These are phyloP conservation scores for Eupithecia vulgata DNA, from an alignment of 2,888 invertebrate genomes.

Conservation along the genomic window DNA sequence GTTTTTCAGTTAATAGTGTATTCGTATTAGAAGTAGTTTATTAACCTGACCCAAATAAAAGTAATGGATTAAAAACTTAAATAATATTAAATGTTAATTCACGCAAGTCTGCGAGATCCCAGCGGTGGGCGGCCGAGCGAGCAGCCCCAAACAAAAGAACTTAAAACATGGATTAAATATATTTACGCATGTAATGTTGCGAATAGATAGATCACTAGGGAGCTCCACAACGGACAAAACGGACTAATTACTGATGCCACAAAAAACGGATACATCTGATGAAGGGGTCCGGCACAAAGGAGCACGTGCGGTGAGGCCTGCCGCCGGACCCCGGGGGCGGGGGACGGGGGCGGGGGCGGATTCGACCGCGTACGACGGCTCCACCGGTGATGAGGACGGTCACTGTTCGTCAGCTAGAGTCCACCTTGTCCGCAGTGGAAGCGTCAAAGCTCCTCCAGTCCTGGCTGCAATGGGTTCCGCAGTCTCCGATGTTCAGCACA, in stretches of 20 bases:
- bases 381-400: too few species aligned
- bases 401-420: too few species aligned
- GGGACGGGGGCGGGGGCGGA: too few species aligned
- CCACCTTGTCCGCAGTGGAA: too few species aligned
- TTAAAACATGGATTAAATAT: not conserved
- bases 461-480: not conserved
- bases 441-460: not conserved
- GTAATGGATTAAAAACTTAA: too few species aligned
- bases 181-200: slow-evolving; percentile 15
- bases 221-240: slow-evolving; percentile 3
- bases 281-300: slow-evolving; percentile 8
- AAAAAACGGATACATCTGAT: slow-evolving; percentile 21
- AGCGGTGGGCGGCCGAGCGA: not conserved
- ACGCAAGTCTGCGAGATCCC: not conserved
- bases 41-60: too few species aligned
- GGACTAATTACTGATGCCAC: slow-evolving; percentile 3
- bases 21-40: too few species aligned
- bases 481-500: not conserved
- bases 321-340: not conserved
- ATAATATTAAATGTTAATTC: too few species aligned
- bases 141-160: not conserved
- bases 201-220: slow-evolving; percentile 19
- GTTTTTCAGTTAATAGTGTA: too few species aligned
- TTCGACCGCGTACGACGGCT: too few species aligned
- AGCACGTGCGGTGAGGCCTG: slow-evolving; percentile 22